These are phyloP conservation scores for Sorex araneus DNA, from an alignment of 2,113 vertebrate genomes.

Conservation along the genomic window DNA sequence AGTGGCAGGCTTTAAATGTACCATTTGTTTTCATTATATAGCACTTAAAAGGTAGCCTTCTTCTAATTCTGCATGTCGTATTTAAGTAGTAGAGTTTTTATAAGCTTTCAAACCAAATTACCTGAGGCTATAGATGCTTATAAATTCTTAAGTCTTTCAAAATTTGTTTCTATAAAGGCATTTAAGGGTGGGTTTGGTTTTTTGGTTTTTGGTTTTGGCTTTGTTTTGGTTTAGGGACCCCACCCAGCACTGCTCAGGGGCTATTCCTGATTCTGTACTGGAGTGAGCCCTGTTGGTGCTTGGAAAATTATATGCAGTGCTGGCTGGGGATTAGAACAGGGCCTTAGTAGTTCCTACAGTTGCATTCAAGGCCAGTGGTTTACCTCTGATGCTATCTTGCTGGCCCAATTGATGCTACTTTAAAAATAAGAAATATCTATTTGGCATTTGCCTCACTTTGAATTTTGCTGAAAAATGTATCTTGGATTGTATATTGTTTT, in stretches of 20 bases:
- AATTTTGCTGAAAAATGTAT: constrained; percentile 20
- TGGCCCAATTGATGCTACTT: background rate
- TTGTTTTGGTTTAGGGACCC: too few species aligned
- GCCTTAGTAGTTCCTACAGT: too few species aligned
- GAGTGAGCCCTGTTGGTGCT: too few species aligned
- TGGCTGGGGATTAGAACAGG: too few species aligned
- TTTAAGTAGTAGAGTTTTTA: constrained; percentile 52
- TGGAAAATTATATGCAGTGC: too few species aligned
- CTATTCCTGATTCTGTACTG: too few species aligned
- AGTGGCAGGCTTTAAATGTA: constrained; percentile 73
- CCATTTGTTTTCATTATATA: constrained; percentile 79
- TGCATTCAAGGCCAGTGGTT: too few species aligned
- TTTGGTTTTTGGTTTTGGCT: too few species aligned
- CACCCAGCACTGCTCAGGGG: too few species aligned
- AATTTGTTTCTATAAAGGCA: background rate
- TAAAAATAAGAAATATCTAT: background rate
- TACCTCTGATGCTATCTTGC: too few species aligned
- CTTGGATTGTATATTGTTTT: constrained; percentile 66
- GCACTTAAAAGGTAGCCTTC: constrained; percentile 76
- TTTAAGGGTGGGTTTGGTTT: too few species aligned
- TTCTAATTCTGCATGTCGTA: constrained; percentile 74
- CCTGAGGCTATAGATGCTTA: background rate
- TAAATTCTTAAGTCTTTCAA: constrained; percentile 38
- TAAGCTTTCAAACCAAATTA: constrained; percentile 55
- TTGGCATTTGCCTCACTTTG: constrained; percentile 20